Base-by-base conservation (phyloP, 1,140 invertebrate genomes). In the Musca vetustissima region DNA sequence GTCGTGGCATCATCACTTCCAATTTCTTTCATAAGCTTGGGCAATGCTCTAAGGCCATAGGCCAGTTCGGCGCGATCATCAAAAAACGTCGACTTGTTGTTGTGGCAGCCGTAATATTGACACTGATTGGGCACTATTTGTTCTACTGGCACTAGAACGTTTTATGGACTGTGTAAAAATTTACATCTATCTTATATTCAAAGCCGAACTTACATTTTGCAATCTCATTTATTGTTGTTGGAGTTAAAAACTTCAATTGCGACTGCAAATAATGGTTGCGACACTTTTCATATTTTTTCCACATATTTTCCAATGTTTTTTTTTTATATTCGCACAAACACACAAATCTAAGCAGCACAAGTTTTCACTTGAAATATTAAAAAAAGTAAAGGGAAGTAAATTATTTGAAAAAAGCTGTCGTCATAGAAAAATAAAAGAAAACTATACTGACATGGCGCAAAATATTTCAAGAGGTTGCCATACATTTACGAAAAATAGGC, bases 201-300 rank as follows among this genome's bases (percentile, higher is more conserved):
- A n/a, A n/a, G 1, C n/a, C 8, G n/a, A 3, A 21, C 69, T 71
- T 66, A 79, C 77, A 74, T 11, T 57, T 66, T 8, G 67, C 69
- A 43, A 61, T 47, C 3, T 57, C 50, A 65, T 78, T 79, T 1
- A 79, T 75, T 32, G 72, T 53, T 19, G 69, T 69, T 2, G 77
- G 24, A 19, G 66, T 75, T 9, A 79, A 13, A 65, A 70, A 53
- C 69, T 76, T 72, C 17, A 77, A 48, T 68, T 80, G 75, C 3
- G n/a, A 6, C 65, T 78, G 78, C 22, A 80, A 32, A 64, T 73
- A 80, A 32, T 76, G 67, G 72, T 80, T 80, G 22, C 76, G 73
- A 68, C 77, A 80, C 47, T 47, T 69, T 13, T 75, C 78, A 21
- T 80, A 47, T 50, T 80, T 49, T 22, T 78, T 72, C 78, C 78